Evolutionary conservation across 2,888 invertebrate genomes (phyloP).

Genomic region (Reticulitermes lucifugus): DNA sequence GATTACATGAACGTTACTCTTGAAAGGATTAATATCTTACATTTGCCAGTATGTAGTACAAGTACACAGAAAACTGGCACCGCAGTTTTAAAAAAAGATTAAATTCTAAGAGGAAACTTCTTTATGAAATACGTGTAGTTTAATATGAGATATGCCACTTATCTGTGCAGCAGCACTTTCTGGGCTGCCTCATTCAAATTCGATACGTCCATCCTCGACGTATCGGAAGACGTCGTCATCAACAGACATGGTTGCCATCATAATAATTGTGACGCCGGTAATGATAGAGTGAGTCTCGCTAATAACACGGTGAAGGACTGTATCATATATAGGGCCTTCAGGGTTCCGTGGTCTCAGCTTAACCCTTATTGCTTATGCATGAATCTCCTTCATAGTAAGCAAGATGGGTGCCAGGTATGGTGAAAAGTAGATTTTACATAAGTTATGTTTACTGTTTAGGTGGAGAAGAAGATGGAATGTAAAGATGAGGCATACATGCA

Average conservation of each 20-base stretch:
- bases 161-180: not conserved
- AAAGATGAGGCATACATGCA: too few relatives aligned
- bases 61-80: not conserved
- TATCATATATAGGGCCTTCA: not conserved
- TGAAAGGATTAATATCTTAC: too few relatives aligned
- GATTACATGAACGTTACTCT: too few relatives aligned
- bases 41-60: too few relatives aligned
- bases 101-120: not conserved
- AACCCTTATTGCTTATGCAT: conserved; percentile 9
- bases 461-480: not conserved
- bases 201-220: conserved; percentile 27
- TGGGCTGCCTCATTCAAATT: conserved; percentile 14
- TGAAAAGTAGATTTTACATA: not conserved
- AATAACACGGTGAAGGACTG: not conserved
- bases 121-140: not conserved
- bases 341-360: not conserved
- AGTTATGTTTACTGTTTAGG: not conserved
- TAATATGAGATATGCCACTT: conserved; percentile 4
- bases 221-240: conserved; percentile 27
- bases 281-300: conserved; percentile 15
- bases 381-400: not conserved
- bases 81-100: not conserved
- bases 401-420: not conserved
- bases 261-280: conserved; percentile 23
- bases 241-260: conserved; percentile 11